Conservation (phyloP, 2,113 vertebrate species). For the Pelecanoides urinatrix region DNA sequence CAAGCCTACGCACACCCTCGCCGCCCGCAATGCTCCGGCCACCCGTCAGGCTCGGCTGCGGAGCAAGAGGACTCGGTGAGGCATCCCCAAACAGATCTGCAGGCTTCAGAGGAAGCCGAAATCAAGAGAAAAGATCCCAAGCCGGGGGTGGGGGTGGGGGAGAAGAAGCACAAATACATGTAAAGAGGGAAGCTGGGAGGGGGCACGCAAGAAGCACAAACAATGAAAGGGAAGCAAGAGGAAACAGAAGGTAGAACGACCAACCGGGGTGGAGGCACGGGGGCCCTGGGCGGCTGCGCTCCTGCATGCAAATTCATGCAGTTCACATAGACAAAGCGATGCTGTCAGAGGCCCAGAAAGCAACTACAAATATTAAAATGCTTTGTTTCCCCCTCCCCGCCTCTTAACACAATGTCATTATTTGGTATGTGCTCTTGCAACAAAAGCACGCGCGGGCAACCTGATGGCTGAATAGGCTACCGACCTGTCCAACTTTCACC, state of each 20-base stretch:
- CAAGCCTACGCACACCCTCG: neutral
- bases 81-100: neutral
- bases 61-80: neutral
- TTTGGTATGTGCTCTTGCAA: neutral
- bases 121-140: neutral
- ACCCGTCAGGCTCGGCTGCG: fast-evolving
- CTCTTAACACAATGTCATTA: neutral
- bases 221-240: slow-evolving; percentile 55
- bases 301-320: slow-evolving; percentile 25
- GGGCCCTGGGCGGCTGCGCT: neutral
- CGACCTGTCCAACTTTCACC: neutral
- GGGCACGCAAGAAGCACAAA: neutral
- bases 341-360: neutral
- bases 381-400: neutral
- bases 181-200: slow-evolving; percentile 23
- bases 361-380: slow-evolving; percentile 18
- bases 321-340: neutral
- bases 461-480: neutral
- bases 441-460: neutral
- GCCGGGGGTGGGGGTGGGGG: fast-evolving
- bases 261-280: neutral
- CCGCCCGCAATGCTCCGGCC: fast-evolving
- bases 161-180: neutral
- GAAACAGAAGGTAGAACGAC: slow-evolving; percentile 50
- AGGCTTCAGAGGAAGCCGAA: neutral